Percentiles rank a stretch among this genome's conserved stretches.
phyloP scores from a whole-genome alignment of 2,888 invertebrate genomes.

The Girardia tigrina region DNA sequence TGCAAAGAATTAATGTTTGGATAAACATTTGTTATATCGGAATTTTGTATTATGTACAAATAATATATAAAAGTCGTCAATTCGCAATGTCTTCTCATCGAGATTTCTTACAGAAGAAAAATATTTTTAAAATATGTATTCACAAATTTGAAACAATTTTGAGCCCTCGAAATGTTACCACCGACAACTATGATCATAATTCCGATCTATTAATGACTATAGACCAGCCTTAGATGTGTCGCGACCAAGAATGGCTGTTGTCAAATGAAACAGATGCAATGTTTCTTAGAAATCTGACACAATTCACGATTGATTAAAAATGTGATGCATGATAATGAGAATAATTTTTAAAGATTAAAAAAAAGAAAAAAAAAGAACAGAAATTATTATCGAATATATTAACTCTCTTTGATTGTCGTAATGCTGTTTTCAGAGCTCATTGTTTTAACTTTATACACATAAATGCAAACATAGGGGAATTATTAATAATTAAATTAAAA shows the following conservation, averaged over 20 bases:
- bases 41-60: neutral
- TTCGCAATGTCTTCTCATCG: neutral
- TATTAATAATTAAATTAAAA: no score
- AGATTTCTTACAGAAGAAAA: slow-evolving; percentile 17
- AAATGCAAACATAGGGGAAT: no score
- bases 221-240: slow-evolving; percentile 1
- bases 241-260: slow-evolving; percentile 3
- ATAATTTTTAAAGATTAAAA: no score
- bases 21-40: neutral
- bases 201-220: neutral
- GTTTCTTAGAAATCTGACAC: neutral
- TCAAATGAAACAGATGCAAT: slow-evolving; percentile 17
- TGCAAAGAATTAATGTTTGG: no score
- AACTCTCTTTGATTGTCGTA: no score
- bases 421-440: no score
- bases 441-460: no score
- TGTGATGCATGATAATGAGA: neutral
- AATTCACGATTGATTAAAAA: neutral
- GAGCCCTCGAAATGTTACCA: neutral
- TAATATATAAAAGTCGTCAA: slow-evolving; percentile 4
- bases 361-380: no score
- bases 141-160: neutral
- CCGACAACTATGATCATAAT: slow-evolving; percentile 2
- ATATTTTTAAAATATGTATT: neutral
- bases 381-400: no score